A percentile compares a stretch with the other conserved stretches of the same genome.
Evolutionary conservation across 2,113 vertebrate species (phyloP).

Genomic region (Gavia stellata): DNA sequence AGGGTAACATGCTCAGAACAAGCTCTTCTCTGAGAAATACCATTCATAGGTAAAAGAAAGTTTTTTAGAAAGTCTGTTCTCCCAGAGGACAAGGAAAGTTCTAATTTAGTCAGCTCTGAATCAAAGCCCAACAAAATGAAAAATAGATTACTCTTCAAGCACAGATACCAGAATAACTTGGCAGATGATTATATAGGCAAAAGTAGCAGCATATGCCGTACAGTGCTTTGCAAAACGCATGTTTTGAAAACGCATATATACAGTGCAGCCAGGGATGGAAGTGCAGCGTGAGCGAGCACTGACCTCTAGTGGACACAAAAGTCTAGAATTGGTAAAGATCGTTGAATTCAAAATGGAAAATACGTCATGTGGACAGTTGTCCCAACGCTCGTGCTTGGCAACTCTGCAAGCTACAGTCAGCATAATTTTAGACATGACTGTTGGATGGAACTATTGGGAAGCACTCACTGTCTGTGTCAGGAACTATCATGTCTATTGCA

Average conservation of each 20-base stretch:
- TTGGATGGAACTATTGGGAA: not conserved
- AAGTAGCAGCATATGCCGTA: not conserved
- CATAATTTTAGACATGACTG: not conserved
- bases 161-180: not conserved
- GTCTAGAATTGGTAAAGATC: not conserved
- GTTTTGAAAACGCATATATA: fast-evolving
- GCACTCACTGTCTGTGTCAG: not conserved
- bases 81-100: not conserved
- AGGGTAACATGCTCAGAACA: not conserved
- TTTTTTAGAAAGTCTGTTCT: not conserved
- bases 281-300: not conserved
- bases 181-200: not conserved
- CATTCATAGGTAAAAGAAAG: not conserved
- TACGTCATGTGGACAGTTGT: fast-evolving
- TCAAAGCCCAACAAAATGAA: not conserved
- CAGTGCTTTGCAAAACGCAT: not conserved
- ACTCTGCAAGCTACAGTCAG: not conserved
- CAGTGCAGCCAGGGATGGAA: not conserved
- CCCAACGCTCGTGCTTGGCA: not conserved
- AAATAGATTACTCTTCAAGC: not conserved
- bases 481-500: not conserved
- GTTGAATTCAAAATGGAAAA: not conserved
- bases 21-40: not conserved
- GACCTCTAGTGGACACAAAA: slow-evolving; percentile 9
- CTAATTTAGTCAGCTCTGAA: not conserved